Conservation (phyloP, 30 jellyfish, hydroid and myxozoan species). For the Aurelia aurita complex sp. Pacific region DNA sequence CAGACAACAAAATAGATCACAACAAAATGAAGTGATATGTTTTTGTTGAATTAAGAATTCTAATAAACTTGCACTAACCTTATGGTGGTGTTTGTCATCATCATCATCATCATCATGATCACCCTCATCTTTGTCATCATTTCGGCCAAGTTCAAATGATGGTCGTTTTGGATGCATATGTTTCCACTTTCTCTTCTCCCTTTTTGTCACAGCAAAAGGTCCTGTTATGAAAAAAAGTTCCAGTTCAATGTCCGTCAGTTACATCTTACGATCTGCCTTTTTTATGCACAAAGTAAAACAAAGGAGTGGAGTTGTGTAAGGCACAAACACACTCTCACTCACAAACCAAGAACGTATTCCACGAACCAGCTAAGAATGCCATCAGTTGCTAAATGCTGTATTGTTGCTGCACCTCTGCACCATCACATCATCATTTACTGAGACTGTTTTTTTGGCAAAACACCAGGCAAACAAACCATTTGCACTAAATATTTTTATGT, state of each 20-base stretch:
- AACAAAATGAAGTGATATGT: not conserved
- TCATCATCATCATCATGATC: slow-evolving; percentile 37
- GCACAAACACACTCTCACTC: no score
- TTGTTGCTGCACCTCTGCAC: no score
- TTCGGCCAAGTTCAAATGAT: slow-evolving; percentile 30
- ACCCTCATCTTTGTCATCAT: slow-evolving; percentile 4
- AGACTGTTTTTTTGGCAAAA: no score
- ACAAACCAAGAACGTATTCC: no score
- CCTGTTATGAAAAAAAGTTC: not conserved
- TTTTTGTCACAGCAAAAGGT: slow-evolving; percentile 39
- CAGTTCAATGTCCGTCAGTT: not conserved
- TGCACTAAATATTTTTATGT: no score
- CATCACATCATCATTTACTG: no score
- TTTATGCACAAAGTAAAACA: not conserved
- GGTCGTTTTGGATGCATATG: slow-evolving; percentile 41
- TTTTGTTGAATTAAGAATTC: not conserved
- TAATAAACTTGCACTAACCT: not conserved
- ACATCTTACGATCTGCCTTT: not conserved
- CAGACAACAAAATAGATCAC: not conserved
- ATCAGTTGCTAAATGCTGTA: no score
- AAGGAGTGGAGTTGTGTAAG: no score
- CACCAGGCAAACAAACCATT: no score
- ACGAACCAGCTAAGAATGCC: no score
- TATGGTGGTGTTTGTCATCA: not conserved
- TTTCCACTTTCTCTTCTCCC: slow-evolving; percentile 56